Evolutionary conservation across 2,888 invertebrate species (phyloP).

Genomic region (Parnassius mnemosyne): DNA sequence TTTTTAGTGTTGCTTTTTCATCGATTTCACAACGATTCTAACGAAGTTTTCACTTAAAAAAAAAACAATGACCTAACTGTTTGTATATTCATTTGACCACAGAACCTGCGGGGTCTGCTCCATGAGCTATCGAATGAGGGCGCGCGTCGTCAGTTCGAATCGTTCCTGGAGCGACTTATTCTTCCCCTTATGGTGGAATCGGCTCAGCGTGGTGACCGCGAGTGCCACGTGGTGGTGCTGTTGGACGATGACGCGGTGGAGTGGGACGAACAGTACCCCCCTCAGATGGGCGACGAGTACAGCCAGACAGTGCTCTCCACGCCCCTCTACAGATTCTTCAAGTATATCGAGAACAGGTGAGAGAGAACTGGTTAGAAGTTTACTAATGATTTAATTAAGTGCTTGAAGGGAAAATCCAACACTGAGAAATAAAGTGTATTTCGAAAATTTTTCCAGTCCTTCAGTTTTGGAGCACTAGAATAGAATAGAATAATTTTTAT

Average conservation of each 20-base stretch:
- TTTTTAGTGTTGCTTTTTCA: no score
- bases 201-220: conserved; percentile 96
- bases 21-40: no score
- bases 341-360: conserved; percentile 96
- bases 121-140: conserved; percentile 99
- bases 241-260: conserved; percentile 97
- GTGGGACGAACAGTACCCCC: conserved; percentile 99
- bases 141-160: conserved; percentile 97
- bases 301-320: conserved; percentile 98
- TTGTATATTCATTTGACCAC: conserved; percentile 41
- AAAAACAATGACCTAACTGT: no score
- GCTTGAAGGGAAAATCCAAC: no score
- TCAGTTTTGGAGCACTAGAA: no score
- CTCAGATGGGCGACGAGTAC: conserved; percentile 99
- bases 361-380: conserved; percentile 4
- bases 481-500: no score
- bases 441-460: no score
- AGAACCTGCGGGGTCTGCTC: conserved; percentile 96
- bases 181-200: conserved; percentile 97
- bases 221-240: conserved; percentile 97
- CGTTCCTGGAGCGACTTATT: conserved; percentile 96
- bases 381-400: no score
- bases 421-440: no score
- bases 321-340: conserved; percentile 98
- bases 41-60: no score